Base-by-base conservation (phyloP, 1,140 invertebrate species). In the Neodiprion virginianus region DNA sequence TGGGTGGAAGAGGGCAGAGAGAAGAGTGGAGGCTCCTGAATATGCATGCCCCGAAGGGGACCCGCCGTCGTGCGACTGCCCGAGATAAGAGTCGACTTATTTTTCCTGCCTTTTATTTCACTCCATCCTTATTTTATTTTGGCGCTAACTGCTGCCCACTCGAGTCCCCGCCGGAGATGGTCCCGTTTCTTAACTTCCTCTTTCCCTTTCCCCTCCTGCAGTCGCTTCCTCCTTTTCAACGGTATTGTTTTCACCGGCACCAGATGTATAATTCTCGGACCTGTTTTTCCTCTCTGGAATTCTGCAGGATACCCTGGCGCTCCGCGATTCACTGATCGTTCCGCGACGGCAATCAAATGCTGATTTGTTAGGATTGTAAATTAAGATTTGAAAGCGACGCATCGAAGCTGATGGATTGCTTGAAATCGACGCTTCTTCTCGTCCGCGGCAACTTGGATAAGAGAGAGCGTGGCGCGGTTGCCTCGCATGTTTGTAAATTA, bases 51-150 rank as follows among this genome's bases (percentile, higher is more conserved):
- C 82, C 79, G 85, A 87, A 86, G 84, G 81, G 75, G 79, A 84
- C 83, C 78, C 79, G 81, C 82, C 80, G 84, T 72, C 76, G 76
- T 40, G 28, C 28, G 28, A 40, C 28, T 40, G 28, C 28, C 47
- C 70, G 70, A 87, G 85, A 87, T 87, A 86, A 87, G 84, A 82
- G 84, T 77, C 84, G 83, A 85, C 84, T 86, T 87, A 87, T 86
- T 87, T 86, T 86, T 85, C 84, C 84, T 86, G 84, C 80, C 83
- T 82, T 83, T 83, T 80, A 75, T 83, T 86, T 85, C 80, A 78
- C 81, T 81, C 79, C 80, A 76, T 85, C 79, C 83, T 87, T 84
- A 86, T 87, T 86, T 86, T 85, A 86, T 86, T 86, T 87, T 78
- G 77, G 83, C 79, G 84, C 81, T 86, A 86, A 87, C 84, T 85